Evolutionary conservation across 2,797 vertebrate species (phyloP), one percentile per base, ranked within the genome.

Genomic region (Ceryle rudis): DNA sequence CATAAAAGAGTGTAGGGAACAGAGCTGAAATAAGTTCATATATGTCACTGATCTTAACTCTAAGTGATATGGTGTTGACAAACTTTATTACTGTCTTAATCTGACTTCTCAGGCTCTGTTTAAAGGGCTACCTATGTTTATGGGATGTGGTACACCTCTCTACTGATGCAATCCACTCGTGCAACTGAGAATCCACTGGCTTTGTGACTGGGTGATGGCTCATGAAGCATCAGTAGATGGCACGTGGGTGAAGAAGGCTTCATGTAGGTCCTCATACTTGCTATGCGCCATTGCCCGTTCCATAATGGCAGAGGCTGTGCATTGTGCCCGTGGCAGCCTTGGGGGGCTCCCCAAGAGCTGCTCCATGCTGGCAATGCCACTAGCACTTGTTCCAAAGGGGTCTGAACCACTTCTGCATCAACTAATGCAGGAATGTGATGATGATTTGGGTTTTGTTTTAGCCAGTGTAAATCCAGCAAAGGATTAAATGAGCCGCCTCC

Each of bases 141-240:
- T n/a, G 1, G 3, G n/a, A 25, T 4, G 5, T 41, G 49, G 15
- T 19, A 8, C 9, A 0, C 9, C 21, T 28, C 44, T 69, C 41
- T 25, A 5, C 2, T 28, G 13, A n/a, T 44, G 49, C 2, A 4
- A 20, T 52, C 31, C 14, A 4, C 12, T 0, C 0, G 0, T 5
- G 62, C 47, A 81, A 37, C 21, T n/a, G 28, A 41, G 72, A 55
- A 64, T 35, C 61, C 62, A 1, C 1, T 23, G 4, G 16, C 49
- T 72, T 69, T 75, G n/a, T 33, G 46, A 1, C 29, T 23, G 31
- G 26, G 14, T 69, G 41, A 44, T 28, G 29, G 35, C 17, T 89
- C 31, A 10, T n/a, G n/a, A 62, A 37, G 14, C 42, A 15, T 4
- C 21, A 10, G 35, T 6, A 78, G 89, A 20, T 11, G 26, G 33